Evolutionary conservation across 2,797 vertebrate genomes (phyloP).

Genomic region (Melanotaenia trifasciata): DNA sequence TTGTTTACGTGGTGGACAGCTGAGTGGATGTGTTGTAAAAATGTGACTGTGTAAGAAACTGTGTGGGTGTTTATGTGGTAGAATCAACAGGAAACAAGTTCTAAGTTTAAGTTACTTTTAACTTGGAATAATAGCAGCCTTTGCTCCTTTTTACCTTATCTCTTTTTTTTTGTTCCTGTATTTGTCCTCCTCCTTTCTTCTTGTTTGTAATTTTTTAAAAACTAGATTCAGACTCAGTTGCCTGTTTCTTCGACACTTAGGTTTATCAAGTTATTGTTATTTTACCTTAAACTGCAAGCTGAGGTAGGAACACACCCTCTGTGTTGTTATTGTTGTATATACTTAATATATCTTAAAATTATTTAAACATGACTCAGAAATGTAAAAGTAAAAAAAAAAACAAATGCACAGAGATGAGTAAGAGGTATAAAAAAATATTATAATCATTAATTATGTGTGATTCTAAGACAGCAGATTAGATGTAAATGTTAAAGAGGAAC

Average conservation of each 20-base stretch:
- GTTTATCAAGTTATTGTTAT: no score
- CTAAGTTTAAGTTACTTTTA: neutral
- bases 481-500: neutral
- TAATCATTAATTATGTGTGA: neutral
- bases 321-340: no score
- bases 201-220: no score
- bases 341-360: no score
- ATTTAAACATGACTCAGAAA: no score
- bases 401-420: no score
- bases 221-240: no score
- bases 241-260: no score
- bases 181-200: neutral
- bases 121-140: neutral
- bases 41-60: neutral
- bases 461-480: neutral
- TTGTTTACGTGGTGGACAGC: slow-evolving; percentile 40
- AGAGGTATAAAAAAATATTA: neutral
- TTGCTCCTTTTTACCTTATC: neutral
- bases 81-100: neutral
- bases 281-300: no score
- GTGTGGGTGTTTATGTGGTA: neutral
- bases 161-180: neutral
- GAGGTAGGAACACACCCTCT: no score
- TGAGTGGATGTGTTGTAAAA: neutral
- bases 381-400: no score